Evolutionary conservation across 2,113 vertebrate genomes (phyloP), one percentile per base, ranked within the genome.

Genomic region (Platichthys flesus): DNA sequence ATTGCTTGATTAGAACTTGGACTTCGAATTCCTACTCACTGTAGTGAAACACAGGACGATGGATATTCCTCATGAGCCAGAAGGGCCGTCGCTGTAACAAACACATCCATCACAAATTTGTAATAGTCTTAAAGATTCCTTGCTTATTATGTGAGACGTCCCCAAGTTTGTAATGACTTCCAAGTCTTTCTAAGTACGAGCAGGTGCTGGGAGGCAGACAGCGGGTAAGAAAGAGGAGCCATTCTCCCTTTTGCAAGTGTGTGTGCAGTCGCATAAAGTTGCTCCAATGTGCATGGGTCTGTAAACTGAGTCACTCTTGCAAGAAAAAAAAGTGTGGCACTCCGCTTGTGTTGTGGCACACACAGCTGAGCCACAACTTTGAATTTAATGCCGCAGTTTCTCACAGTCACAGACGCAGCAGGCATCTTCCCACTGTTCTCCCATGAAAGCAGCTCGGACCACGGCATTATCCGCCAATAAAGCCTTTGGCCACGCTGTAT

Each of bases 341-440:
- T 10, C 57, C 16, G 55, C 20, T 28, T 42, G 9, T 61, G 37
- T 64, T 60, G 57, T 71, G 67, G 71, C 80, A 61, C 54, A 56
- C 52, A 71, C 59, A 65, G 67, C 68, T 66, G 73, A 76, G 75
- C 70, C 64, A 20, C 47, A 73, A 71, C 86, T 86, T 85, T 86
- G 82, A 90, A 85, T 85, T 88, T 83, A 62, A 55, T 81, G 81
- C 52, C 72, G 79, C 65, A 83, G 72, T 83, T 89, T 89, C 78
- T 84, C 68, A 73, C 59, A 73, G 84, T 66, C 21, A 28, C 21
- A 37, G 70, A 81, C 78, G 75, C 73, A 76, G 78, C 78, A 71
- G 68, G 80, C 76, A 71, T 84, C 78, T 81, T 82, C 83, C 74
- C 76, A 87, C 52, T 71, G 77, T 78, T 74, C 55, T 79, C 56